Evolutionary conservation across 2,888 invertebrate species (phyloP), one percentile per base, ranked within the genome.

Genomic region (Cerceris rybyensis): DNA sequence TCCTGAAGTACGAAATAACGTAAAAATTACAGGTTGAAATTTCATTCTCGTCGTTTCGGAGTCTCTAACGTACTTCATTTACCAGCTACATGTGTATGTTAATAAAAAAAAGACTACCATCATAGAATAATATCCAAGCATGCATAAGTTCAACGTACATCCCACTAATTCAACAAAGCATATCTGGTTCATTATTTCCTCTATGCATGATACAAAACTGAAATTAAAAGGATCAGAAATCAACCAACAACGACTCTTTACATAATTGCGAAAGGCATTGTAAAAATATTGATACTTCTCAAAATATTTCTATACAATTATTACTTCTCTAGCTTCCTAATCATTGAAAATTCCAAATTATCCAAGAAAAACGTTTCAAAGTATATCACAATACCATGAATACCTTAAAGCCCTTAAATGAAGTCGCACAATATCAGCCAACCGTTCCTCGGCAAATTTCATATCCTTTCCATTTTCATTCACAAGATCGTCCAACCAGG

Each of bases 141-240:
- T 39, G 58, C 81, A 83, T 43, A 82, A 69, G 9, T 55, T 85
- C 74, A 90, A 63, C 0, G 90, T 89, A 58, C 89, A 89, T 9
- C 89, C 90, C 13, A 90, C 54, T 46, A 91, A 80, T 83, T 91
- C 91, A 17, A 89, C 82, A n/a, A 91, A 83, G 55, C 89, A 90
- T 68, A 91, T 86, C 59, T 80, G 80, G 64, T 84, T 88, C 57
- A 90, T 74, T 54, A 88, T 76, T 14, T 73, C 67, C 50, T 91
- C 90, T 14, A 89, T 87, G 7, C 79, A 74, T 0, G 80, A 67
- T 52, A 89, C 84, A 50, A 91, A 89, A 16, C 91, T 91, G 72
- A 14, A 81, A 83, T 59, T 0, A 54, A 70, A 52, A 57, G 2
- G 28, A 28, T 28, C 1, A 28, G 28, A 28, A 28, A 28, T 28